Evolutionary conservation across 2,113 vertebrate species (phyloP).

Genomic region (Melanerpes aurifrons): DNA sequence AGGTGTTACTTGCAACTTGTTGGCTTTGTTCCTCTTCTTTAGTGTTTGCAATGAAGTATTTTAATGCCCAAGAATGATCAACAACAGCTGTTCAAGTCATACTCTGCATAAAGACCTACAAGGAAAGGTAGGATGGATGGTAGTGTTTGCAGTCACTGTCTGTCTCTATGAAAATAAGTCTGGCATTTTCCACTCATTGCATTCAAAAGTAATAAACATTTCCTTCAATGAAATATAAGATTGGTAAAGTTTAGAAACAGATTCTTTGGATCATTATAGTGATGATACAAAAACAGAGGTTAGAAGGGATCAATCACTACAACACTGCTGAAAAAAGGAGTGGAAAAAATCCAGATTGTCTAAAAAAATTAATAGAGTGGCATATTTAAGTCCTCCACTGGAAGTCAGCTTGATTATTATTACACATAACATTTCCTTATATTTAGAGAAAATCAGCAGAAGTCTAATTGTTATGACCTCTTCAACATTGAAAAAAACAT

Average conservation of each 20-base stretch:
- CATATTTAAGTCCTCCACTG: background rate
- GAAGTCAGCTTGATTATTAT: background rate
- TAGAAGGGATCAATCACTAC: background rate
- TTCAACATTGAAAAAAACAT: background rate
- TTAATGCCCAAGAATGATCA: background rate
- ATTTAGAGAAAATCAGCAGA: background rate
- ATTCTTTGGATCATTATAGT: background rate
- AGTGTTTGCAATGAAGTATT: background rate
- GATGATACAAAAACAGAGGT: background rate
- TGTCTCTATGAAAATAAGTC: background rate
- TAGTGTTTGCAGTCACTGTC: background rate
- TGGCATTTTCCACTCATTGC: background rate
- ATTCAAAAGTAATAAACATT: background rate
- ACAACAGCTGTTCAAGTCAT: background rate
- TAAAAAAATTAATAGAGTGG: background rate
- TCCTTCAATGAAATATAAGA: background rate
- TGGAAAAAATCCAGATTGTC: background rate
- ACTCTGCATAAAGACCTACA: background rate
- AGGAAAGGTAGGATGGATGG: background rate
- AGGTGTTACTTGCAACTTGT: background rate
- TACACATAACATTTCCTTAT: background rate
- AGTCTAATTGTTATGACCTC: background rate
- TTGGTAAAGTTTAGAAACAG: background rate
- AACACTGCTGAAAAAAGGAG: background rate
- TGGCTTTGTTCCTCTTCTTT: background rate